Conservation (phyloP, 2,113 vertebrate species). For the Urocynchramus pylzowi region DNA sequence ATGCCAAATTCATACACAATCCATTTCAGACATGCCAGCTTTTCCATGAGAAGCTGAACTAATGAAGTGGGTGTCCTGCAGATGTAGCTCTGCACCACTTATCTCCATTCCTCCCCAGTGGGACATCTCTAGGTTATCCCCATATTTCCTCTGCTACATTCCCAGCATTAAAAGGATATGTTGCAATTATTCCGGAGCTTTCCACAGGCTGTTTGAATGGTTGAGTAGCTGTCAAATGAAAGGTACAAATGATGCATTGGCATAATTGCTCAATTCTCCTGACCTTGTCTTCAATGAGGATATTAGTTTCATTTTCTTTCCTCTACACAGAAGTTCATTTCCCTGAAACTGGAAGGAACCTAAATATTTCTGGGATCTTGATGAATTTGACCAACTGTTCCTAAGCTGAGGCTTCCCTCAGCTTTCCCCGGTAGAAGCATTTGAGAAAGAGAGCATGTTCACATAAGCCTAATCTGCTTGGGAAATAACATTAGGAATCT, state of each 20-base stretch:
- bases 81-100: not conserved
- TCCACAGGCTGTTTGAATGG: not conserved
- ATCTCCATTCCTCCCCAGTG: not conserved
- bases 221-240: not conserved
- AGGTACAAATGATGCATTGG: not conserved
- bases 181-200: not conserved
- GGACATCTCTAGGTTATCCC: not conserved
- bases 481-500: not conserved
- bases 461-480: not conserved
- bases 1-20: not conserved
- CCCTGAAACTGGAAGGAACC: not conserved
- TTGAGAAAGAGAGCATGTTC: not conserved
- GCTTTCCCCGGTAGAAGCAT: not conserved
- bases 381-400: not conserved
- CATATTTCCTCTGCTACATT: not conserved
- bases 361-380: not conserved
- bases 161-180: not conserved
- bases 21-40: not conserved
- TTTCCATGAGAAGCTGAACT: not conserved
- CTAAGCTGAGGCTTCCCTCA: not conserved
- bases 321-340: not conserved
- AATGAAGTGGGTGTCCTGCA: not conserved
- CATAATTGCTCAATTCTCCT: not conserved
- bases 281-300: not conserved
- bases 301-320: not conserved